phyloP scores from a whole-genome alignment of 2,797 vertebrate genomes.

The Tapirus indicus region DNA sequence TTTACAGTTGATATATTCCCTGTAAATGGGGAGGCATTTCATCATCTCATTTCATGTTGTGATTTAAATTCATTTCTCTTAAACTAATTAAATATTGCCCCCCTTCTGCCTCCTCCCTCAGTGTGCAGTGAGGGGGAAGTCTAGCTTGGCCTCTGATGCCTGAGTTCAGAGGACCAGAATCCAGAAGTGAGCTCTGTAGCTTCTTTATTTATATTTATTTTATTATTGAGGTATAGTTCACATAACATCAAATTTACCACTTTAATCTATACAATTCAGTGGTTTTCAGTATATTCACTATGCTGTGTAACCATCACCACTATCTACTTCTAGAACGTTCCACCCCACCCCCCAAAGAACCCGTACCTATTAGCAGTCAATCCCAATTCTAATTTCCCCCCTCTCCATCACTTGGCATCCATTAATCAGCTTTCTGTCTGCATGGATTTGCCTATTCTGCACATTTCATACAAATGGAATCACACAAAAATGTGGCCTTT shows the following conservation, averaged over 20 bases:
- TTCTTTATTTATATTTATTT: background rate
- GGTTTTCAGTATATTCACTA: background rate
- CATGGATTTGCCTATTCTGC: background rate
- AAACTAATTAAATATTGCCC: constrained; percentile 43
- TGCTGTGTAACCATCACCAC: background rate
- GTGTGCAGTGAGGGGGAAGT: background rate
- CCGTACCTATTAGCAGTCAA: background rate
- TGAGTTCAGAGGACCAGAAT: constrained; percentile 27
- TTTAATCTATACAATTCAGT: background rate
- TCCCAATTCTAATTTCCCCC: background rate
- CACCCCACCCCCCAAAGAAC: background rate
- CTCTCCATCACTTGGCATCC: background rate
- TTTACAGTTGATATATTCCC: constrained; percentile 51
- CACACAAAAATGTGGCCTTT: background rate
- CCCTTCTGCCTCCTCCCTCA: background rate
- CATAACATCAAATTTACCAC: background rate
- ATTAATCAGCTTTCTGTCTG: background rate
- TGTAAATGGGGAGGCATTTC: constrained; percentile 11
- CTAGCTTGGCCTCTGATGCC: background rate
- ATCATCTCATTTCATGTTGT: constrained; percentile 45
- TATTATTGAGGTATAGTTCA: background rate
- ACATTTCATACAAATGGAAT: background rate
- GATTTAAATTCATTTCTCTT: constrained; percentile 63
- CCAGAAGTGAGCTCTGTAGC: background rate
- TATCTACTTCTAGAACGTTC: background rate